Evolutionary conservation across 2,113 vertebrate species (phyloP).

Genomic region (Pan troglodytes): NHGRI_mPanTro3-v2.1_pri NC_072402.2:42666501-42667000

Average conservation of each 20-base stretch:
- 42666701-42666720: not conserved
- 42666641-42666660: fast-evolving
- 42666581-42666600: not conserved
- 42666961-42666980: not conserved
- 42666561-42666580: not conserved
- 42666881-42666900: constrained; percentile 78
- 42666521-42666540: not conserved
- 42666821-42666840: constrained; percentile 72
- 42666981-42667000: constrained; percentile 46
- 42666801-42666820: constrained; percentile 56
- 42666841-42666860: constrained; percentile 74
- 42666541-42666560: not conserved
- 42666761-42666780: constrained; percentile 58
- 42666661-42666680: not conserved
- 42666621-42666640: not conserved
- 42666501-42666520: not conserved
- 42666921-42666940: constrained; percentile 76
- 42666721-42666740: constrained; percentile 15
- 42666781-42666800: constrained; percentile 67
- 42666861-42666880: constrained; percentile 76
- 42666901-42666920: constrained; percentile 80
- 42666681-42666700: not conserved
- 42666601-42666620: not conserved
- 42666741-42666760: constrained; percentile 54
- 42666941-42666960: not conserved